Evolutionary conservation across 2,888 invertebrate genomes (phyloP), one percentile per base, ranked within the genome.

Genomic region (Salticus scenicus): DNA sequence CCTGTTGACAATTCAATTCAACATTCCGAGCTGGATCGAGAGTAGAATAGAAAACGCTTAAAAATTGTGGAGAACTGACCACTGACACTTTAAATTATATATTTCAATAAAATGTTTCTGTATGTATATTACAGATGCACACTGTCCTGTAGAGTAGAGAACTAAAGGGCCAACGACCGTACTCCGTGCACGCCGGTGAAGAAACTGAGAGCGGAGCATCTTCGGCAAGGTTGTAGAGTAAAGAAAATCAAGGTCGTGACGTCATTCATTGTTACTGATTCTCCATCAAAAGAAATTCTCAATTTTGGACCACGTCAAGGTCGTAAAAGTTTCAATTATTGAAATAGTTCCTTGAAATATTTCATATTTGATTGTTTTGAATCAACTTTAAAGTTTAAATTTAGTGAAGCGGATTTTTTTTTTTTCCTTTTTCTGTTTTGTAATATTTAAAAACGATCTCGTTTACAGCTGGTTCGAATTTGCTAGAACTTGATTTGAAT

Each of bases 161-260:
- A 24, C 12, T 27, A 30, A 27, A 71, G 63, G 80, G 80, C 72
- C 80, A 80, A 69, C 80, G 80, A 81, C 73, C 80, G 57, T 69
- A 24, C 27, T 28, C 14, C 67, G 41, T 51, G 37, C 51, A 27
- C 41, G 17, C 10, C 69, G n/a, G 37, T 41, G 80, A 67, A 81
- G 80, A 81, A 81, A 81, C 80, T 81, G 80, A 81, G 73, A 81
- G 20, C 73, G 80, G 73, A 17, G 24, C 28, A 47, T 51, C 31
- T 47, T 73, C 74, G 67, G 80, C 80, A 69, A 74, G 74, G 69
- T 69, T 74, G 67, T 31, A 30, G 17, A 17, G 28, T 37, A 24
- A 51, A 72, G 66, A 30, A 72, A 74, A 81, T 81, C 80, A 81
- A 81, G 80, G 80, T 81, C 80, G 74, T 81, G 80, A 81, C 80